These are phyloP conservation scores for Sitophilus oryzae DNA, from an alignment of 1,140 invertebrate species.

Conservation along the genomic window DNA sequence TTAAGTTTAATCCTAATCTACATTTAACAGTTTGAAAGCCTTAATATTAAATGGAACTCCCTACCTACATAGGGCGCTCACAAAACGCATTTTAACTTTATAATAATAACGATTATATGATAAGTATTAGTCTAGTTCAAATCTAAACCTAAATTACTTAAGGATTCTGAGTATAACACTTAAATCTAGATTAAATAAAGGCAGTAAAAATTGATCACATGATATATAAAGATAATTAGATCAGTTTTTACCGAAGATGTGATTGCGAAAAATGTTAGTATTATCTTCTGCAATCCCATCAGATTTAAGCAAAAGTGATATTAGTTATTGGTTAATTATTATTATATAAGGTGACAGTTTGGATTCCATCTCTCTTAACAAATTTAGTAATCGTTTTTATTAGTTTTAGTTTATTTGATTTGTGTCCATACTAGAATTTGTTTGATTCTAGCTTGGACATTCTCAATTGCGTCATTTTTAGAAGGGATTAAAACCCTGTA, in stretches of 20 bases:
- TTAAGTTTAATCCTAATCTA: constrained; percentile 15
- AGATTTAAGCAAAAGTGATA: constrained; percentile 7
- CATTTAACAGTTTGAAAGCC: neutral
- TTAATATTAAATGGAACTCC: neutral
- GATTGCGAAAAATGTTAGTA: too few relatives aligned
- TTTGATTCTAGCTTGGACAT: too few relatives aligned
- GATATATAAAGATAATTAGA: too few relatives aligned
- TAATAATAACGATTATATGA: neutral
- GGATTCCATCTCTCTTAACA: constrained; percentile 12
- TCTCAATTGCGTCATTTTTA: too few relatives aligned
- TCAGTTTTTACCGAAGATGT: too few relatives aligned
- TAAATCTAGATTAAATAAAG: neutral
- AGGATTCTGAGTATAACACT: neutral
- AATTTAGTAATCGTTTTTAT: constrained; percentile 5
- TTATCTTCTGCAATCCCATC: too few relatives aligned
- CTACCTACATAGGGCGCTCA: neutral
- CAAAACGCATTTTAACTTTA: neutral
- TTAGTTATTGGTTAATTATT: constrained; percentile 14
- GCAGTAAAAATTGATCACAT: too few relatives aligned
- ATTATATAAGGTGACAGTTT: constrained; percentile 9
- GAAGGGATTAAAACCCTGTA: too few relatives aligned
- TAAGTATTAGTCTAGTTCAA: neutral
- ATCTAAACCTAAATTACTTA: neutral
- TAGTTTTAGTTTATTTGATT: too few relatives aligned
- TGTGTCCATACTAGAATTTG: too few relatives aligned